phyloP scores from a whole-genome alignment of 2,888 invertebrate genomes.

The Rhimphoctona megacephalus region DNA sequence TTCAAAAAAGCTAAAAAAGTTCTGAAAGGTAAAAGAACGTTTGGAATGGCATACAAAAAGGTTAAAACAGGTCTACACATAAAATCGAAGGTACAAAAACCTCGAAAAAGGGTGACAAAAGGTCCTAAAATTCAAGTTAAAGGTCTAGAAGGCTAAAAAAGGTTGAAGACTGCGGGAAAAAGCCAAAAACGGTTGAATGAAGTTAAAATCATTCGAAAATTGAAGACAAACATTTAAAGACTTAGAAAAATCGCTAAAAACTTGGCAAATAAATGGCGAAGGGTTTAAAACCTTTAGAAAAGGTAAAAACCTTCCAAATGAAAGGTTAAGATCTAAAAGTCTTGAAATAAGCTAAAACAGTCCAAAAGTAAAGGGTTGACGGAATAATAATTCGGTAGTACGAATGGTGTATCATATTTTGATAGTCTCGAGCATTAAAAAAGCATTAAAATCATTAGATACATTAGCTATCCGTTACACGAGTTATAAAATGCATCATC shows the following conservation, averaged over 20 bases:
- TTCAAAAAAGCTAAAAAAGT: background rate
- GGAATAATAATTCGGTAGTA: background rate
- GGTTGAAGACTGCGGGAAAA: too few species aligned
- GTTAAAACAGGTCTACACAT: background rate
- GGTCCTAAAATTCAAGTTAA: too few species aligned
- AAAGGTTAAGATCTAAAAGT: background rate
- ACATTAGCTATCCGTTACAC: background rate
- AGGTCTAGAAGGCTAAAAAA: too few species aligned
- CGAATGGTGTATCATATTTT: background rate
- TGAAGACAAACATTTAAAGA: too few species aligned
- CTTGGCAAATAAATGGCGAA: too few species aligned
- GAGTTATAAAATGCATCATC: conserved; percentile 42
- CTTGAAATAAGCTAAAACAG: background rate
- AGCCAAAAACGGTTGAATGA: too few species aligned
- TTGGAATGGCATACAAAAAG: background rate
- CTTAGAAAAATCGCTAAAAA: too few species aligned
- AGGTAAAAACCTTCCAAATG: too few species aligned
- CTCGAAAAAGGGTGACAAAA: too few species aligned
- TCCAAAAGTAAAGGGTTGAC: background rate
- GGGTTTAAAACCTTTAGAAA: too few species aligned
- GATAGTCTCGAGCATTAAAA: background rate
- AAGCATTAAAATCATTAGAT: background rate
- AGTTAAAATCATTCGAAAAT: too few species aligned
- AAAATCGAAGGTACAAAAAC: too few species aligned
- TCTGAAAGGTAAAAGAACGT: background rate